Percentiles rank a stretch among this genome's conserved stretches.
phyloP scores from a whole-genome alignment of 2,113 vertebrate genomes.

The Pontoporia blainvillei region DNA sequence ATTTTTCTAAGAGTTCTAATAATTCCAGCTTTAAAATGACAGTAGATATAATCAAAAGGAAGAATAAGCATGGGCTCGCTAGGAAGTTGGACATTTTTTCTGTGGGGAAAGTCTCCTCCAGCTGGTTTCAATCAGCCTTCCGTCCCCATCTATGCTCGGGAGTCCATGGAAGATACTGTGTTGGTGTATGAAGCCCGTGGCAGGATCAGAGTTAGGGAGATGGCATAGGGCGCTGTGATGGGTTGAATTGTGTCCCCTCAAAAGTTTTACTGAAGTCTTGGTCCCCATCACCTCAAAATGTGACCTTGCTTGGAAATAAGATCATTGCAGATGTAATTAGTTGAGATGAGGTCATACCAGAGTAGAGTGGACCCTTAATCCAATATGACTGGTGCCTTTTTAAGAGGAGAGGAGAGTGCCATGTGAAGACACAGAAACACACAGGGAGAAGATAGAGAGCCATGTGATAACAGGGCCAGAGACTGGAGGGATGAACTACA shows the following conservation, averaged over 20 bases:
- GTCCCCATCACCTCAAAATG: neutral
- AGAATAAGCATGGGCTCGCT: neutral
- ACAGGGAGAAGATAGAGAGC: neutral
- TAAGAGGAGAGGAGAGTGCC: neutral
- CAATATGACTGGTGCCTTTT: neutral
- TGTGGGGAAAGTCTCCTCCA: neutral
- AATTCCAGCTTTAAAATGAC: neutral
- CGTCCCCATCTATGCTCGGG: neutral
- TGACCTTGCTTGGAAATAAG: neutral
- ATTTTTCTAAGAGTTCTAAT: neutral
- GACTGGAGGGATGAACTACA: accelerated
- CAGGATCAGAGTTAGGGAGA: neutral
- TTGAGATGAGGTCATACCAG: neutral
- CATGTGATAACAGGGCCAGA: neutral
- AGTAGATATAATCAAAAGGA: neutral
- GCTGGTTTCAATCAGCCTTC: neutral
- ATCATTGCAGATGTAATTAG: neutral
- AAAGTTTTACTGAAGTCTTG: neutral
- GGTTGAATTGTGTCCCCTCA: neutral
- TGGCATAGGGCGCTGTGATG: accelerated
- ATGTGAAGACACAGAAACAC: neutral
- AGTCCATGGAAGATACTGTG: accelerated
- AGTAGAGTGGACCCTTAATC: neutral
- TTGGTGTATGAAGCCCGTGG: neutral
- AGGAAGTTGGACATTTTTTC: neutral